Conservation (phyloP, 2,888 invertebrate genomes). For the Ophion ventricosus region DNA sequence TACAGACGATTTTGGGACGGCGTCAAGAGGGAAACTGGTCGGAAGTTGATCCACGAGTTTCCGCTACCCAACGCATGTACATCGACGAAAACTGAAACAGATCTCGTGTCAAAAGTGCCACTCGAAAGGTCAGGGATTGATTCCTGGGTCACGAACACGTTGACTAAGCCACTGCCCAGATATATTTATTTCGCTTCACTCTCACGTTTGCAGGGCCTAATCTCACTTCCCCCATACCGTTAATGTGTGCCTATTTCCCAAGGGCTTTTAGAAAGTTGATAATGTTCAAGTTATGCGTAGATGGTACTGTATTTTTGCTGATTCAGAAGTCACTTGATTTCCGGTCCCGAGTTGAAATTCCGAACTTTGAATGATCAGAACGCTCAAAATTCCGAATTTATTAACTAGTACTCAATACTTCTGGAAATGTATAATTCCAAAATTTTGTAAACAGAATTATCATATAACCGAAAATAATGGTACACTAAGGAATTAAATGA, state of each 20-base stretch:
- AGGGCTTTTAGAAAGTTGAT: neutral
- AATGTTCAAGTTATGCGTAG: neutral
- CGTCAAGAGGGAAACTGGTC: constrained; percentile 42
- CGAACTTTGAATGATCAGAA: too few species aligned
- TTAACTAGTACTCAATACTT: too few species aligned
- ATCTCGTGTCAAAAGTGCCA: constrained; percentile 55
- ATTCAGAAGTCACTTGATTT: neutral
- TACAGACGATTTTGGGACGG: neutral
- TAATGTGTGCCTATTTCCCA: neutral
- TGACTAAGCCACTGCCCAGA: constrained; percentile 20
- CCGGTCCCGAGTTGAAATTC: too few species aligned
- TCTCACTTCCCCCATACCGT: neutral
- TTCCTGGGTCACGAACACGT: constrained; percentile 62
- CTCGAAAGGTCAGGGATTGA: constrained; percentile 53
- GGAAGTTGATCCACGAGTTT: constrained; percentile 65
- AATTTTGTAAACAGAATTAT: too few species aligned
- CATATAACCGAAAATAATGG: too few species aligned
- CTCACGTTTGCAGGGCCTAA: neutral
- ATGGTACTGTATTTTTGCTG: neutral
- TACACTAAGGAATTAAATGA: too few species aligned
- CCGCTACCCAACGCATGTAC: constrained; percentile 48
- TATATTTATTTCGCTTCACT: neutral
- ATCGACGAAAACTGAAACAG: constrained; percentile 29
- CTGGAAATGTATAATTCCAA: too few species aligned
- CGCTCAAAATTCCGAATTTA: too few species aligned